Base-by-base conservation (phyloP, 2,888 invertebrate genomes). In the Heliconius erato region DNA sequence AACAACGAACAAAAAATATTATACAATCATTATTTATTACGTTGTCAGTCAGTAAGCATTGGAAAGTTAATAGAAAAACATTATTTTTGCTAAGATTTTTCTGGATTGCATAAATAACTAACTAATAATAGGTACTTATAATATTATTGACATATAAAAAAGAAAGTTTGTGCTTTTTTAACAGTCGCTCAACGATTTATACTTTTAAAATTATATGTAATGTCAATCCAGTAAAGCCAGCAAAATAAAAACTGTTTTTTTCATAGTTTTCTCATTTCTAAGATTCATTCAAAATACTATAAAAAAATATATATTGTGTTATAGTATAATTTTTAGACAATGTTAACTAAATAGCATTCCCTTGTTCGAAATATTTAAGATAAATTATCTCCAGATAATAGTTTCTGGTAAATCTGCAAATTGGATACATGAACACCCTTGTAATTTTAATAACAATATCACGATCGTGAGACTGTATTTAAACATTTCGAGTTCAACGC, bases 401-500 rank as follows among this genome's bases (percentile, higher is more conserved):
- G 44, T 40, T 49, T 16, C 72, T 16, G 63, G 16, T 14, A 76
- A 76, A 76, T 63, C 3, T 40, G 76, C 35, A 63, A 40, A n/a
- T 63, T 63, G 35, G 63, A 76, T 63, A 79, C 82, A 86, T 83
- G 83, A 84, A 80, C 81, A 85, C 85, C 84, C 84, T 87, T 84
- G 85, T 85, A 84, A 85, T 83, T 86, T 85, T 88, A 88, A 87
- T 88, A 87, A 87, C 83, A 85, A 85, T 86, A 87, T 87, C 87
- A 87, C 87, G 86, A 80, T 85, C 86, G 86, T 87, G 85, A 85
- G 86, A 86, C 84, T 85, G 83, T 87, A 87, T 87, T 87, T 84
- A 86, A 81, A 79, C 87, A 86, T 86, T 88, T 86, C 85, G 81
- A 84, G 83, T 83, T 83, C 76, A 83, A 90, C 92, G 91, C 91